Base-by-base conservation (phyloP, 2,888 invertebrate species). In the Ophion costatus region DNA sequence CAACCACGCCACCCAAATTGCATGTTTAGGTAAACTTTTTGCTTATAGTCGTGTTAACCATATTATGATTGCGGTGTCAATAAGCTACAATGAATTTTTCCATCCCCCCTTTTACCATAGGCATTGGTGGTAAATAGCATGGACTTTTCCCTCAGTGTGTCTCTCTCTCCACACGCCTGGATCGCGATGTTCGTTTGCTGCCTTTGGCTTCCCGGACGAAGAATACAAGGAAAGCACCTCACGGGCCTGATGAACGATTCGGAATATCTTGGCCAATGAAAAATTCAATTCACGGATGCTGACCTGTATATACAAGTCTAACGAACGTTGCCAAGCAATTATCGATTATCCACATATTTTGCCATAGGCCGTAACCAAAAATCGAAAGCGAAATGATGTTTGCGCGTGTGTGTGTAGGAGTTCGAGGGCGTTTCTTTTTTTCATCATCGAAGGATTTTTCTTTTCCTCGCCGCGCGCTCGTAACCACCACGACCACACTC, bases 171-270 rank as follows among this genome's bases (percentile, higher is more conserved):
- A 67, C 84, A 63, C 33, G 82, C 75, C 67, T 64, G 90, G 90
- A 92, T 91, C 92, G 90, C 90, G 91, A 92, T 92, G 91, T 91
- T 90, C 90, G 84, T 89, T 90, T 91, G 89, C 90, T n/a, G n/a
- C 87, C 29, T 56, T 69, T 80, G 63, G 17, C 51, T 51, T 38
- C 7, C 17, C 17, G 29, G 20, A 64, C 29, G 51, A 79, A 63
- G 24, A 71, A 70, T 1, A 24, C 56, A 29, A 29, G 24, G 0
- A 76, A 51, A 9, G 29, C 38, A 2, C 42, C 7, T 57, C 33
- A 24, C 20, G 10, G 29, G 63, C 51, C 63, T 64, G 79, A 71
- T 64, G 17, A 57, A 64, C 20, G 69, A 20, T 20, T 69, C 22
- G 14, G 45, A 24, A 64, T n/a, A 20, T 20, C 10, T 61, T 63